Evolutionary conservation across 2,797 vertebrate species (phyloP).

Genomic region (Xiphophorus birchmanni): DNA sequence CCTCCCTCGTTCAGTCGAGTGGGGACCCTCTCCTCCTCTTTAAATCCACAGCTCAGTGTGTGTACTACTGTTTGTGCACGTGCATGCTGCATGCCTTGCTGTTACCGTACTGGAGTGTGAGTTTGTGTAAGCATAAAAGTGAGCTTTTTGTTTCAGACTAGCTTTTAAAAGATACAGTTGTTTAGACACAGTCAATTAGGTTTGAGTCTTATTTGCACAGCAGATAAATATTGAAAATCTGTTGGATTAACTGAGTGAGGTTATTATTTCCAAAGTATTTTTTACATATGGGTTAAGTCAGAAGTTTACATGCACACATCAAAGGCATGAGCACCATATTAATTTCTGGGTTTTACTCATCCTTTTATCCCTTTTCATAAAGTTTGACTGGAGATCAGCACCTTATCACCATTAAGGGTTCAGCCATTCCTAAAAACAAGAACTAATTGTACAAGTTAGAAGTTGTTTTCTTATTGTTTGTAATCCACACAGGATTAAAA

Average conservation of each 20-base stretch:
- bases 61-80: constrained; percentile 73
- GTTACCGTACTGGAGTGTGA: constrained; percentile 30
- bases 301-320: not conserved
- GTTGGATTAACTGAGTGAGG: constrained; percentile 6
- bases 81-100: constrained; percentile 70
- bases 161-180: constrained; percentile 8
- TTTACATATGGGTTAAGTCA: not conserved
- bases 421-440: not conserved
- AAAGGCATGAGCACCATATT: not conserved
- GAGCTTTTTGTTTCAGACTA: constrained; percentile 25
- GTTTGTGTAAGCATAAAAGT: constrained; percentile 21
- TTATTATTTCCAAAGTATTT: not conserved
- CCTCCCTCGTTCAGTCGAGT: constrained; percentile 73
- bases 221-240: not conserved
- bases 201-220: not conserved
- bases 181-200: constrained; percentile 1
- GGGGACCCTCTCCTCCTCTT: constrained; percentile 75
- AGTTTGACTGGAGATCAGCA: no score
- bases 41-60: constrained; percentile 73
- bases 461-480: not conserved
- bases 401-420: no score
- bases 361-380: not conserved
- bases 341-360: not conserved
- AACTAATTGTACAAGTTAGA: not conserved
- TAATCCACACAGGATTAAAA: not conserved